Base-by-base conservation (phyloP, 2,888 invertebrate species). In the Dasypogon diadema region DNA sequence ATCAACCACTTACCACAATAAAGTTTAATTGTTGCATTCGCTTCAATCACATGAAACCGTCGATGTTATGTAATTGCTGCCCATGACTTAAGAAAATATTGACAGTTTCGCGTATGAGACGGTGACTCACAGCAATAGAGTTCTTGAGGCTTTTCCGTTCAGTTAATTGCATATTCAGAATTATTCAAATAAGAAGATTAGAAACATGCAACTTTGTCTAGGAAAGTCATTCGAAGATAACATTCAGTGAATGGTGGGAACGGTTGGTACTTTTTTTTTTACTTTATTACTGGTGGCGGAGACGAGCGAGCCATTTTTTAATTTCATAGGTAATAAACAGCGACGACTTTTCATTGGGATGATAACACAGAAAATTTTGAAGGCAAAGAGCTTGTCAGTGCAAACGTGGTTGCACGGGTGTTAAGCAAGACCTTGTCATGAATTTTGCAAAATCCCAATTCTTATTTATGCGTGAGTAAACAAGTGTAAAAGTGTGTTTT, bases 81-180 rank as follows among this genome's bases (percentile, higher is more conserved):
- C 21, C 12, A 26, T 51, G 48, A 24, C 24, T 65, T 65, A 26
- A 65, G 48, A 18, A 65, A 65, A 65, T 65, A 65, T 65, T 65
- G 48, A 65, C 48, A 46, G 5, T 46, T 22, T 46, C 42, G 26
- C 24, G 37, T 24, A 30, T 18, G 42, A 42, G 63, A 22, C 48
- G 48, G 5, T 65, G 65, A 65, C 65, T 65, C 65, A 65, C 65
- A 14, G 16, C 6, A 26, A 46, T 24, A 46, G 21, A 56, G 48
- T 65, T 65, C 65, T 65, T 65, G n/a, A 24, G 46, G 22, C 5
- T 42, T 5, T 21, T 51, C 51, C 5, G 16, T 46, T 46, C 12
- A 2, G 65, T 22, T 65, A 65, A 24, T 65, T 65, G 26, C 48
- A 48, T 8, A 14, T 46, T 65, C 18, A 65, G 65, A 65, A 65